Evolutionary conservation across 2,888 invertebrate species (phyloP), one percentile per base, ranked within the genome.

Genomic region (Troilus luridus): DNA sequence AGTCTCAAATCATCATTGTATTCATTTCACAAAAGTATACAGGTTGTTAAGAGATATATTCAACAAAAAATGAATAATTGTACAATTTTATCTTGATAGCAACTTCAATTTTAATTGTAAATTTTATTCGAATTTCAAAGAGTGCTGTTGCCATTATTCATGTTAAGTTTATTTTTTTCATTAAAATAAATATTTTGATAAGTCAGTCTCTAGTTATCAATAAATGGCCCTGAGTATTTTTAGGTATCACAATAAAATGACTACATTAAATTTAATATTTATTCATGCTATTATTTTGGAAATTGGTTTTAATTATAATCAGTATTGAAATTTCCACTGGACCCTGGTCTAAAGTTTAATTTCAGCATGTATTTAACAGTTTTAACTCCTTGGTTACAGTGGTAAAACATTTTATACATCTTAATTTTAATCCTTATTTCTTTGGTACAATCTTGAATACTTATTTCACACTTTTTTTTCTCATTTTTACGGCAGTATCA

Each of bases 401-500:
- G n/a, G 19, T 10, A 3, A 64, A 64, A 2, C n/a, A n/a, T 64
- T n/a, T 64, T 62, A 21, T 62, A n/a, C n/a, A n/a, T 64, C 64
- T 59, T 88, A 21, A 21, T 0, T 88, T 62, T 90, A 12, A 27
- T 90, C 62, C 59, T 58, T 60, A 19, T 60, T 60, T 85, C 24
- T 59, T n/a, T 21, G 24, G 54, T 41, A 21, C 41, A 62, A 41
- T 14, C 14, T 85, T 41, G 19, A 54, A 67, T 88, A 60, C 85
- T 62, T 58, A n/a, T n/a, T 64, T 67, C 24, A 6, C 11, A 6
- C 11, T 67, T 24, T 88, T 27, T 54, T 60, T 88, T 59, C 58
- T 24, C 58, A 64, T 91, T 62, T 56, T 72, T n/a, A 27, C 59
- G 62, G 90, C 88, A 88, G 88, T 88, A 62, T 62, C 41, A 27